Evolutionary conservation across 2,113 vertebrate genomes (phyloP), one percentile per base, ranked within the genome.

Genomic region (Orthonyx spaldingii): DNA sequence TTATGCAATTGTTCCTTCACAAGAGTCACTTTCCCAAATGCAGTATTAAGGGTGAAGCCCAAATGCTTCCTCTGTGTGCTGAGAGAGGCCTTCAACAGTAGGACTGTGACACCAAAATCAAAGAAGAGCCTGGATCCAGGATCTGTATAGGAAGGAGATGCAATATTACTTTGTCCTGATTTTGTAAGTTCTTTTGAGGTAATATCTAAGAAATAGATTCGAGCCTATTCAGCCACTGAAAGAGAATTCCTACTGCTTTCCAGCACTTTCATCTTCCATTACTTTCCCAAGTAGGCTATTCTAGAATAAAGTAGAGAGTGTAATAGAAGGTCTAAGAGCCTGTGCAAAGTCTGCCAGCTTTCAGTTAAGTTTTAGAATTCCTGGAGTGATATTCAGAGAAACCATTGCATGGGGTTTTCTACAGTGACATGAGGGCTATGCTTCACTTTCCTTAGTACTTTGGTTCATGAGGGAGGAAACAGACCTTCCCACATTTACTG

Each of bases 401-500:
- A 35, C 4, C 3, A 49, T 41, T 17, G 6, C n/a, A 47, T 41
- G 21, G 19, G 4, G 16, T 42, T 78, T 87, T 77, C 37, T 72
- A 13, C 22, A 64, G n/a, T 27, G n/a, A 33, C 32, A 28, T 26
- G 16, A 49, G 4, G 12, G 16, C 57, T 70, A 11, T 69, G 16
- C 14, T 57, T 86, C 22, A 53, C 16, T 14, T 3, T n/a, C 6
- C 60, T 57, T 41, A 30, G 26, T 41, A 9, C 9, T 50, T 66
- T 52, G n/a, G 18, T 4, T 76, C 11, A 41, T 9, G n/a, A 30
- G 1, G 3, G 16, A 2, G 1, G 16, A 77, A 70, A 14, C 10
- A 65, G 24, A 61, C 8, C 13, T 53, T 70, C 10, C 23, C 26
- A 69, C 37, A 24, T 10, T n/a, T 71, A 28, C 12, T 0, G 0